Percentiles rank a stretch among this genome's conserved stretches.
These are phyloP conservation scores for Cololabis saira DNA, from an alignment of 2,113 vertebrate genomes.

Conservation along the genomic window DNA sequence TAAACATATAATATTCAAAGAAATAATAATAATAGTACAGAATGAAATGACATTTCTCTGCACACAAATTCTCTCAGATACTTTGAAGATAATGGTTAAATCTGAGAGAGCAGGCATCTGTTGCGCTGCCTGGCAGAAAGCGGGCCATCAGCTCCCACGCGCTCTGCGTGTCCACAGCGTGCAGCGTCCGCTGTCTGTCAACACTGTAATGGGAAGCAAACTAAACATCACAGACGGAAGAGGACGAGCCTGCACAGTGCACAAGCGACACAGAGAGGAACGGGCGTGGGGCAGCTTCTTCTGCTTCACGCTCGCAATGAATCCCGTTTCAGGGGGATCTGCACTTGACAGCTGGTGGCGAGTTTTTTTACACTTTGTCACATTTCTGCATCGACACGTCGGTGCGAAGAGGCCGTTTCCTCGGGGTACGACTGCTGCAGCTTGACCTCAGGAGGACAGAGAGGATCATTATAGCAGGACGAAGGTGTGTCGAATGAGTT, in stretches of 20 bases:
- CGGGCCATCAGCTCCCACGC: slow-evolving; percentile 73
- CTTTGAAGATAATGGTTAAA: slow-evolving; percentile 31
- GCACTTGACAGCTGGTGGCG: neutral
- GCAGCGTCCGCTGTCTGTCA: slow-evolving; percentile 77
- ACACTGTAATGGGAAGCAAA: slow-evolving; percentile 73
- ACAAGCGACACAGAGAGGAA: slow-evolving; percentile 40
- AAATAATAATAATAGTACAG: neutral
- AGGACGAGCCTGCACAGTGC: slow-evolving; percentile 44
- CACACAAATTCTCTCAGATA: slow-evolving; percentile 20
- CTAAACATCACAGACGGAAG: slow-evolving; percentile 60
- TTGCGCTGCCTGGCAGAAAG: slow-evolving; percentile 54
- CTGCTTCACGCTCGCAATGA: slow-evolving; percentile 21
- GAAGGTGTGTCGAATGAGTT: slow-evolving; percentile 3
- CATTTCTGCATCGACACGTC: slow-evolving; percentile 21
- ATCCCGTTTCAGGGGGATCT: neutral
- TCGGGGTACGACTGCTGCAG: slow-evolving; percentile 29
- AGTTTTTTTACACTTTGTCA: slow-evolving; percentile 18
- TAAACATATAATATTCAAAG: neutral
- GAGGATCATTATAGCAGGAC: neutral
- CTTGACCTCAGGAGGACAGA: slow-evolving; percentile 10
- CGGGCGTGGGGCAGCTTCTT: slow-evolving; percentile 20
- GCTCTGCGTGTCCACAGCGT: slow-evolving; percentile 72
- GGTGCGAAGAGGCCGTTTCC: slow-evolving; percentile 18
- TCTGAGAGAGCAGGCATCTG: slow-evolving; percentile 47
- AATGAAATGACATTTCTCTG: neutral